Evolutionary conservation across 2,888 invertebrate species (phyloP), one percentile per base, ranked within the genome.

Genomic region (Galeopsomyia nigrocyanea): DNA sequence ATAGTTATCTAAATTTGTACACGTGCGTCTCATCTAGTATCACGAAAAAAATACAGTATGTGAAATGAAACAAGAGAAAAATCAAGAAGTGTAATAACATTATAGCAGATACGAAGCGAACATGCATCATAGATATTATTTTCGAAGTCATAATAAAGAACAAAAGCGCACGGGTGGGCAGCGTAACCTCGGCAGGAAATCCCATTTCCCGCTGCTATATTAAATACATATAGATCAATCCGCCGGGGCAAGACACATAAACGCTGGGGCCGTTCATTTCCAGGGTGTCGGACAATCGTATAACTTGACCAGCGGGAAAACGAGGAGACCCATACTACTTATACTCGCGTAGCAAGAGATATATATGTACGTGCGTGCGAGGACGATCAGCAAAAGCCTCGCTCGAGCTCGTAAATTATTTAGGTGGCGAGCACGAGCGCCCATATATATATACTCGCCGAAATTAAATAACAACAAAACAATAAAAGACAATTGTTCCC

Each of bases 391-490:
- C 56, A 22, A 56, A 22, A 7, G 56, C 55, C 64, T 17, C 64
- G 49, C 21, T 49, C 53, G 58, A n/a, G 57, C 56, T 71, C 74
- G 74, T 74, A 71, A 74, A 74, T 74, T 74, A 74, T 74, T 74
- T 74, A 74, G 71, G 68, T 68, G 74, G 56, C 71, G 64, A 71
- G 74, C 58, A 26, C n/a, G 57, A 16, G 62, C 53, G 58, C 10
- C 51, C 63, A 53, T 56, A 10, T 39, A 39, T 57, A 16, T 47
- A 56, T 61, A 53, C 22, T 50, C 39, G n/a, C 46, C 66, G 50
- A 86, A 86, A 86, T 86, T 86, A 86, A 86, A 86, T 86, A 86
- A 84, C 84, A 86, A 86, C 85, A 86, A 85, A 86, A 86, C 86
- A 84, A 86, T 86, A 85, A 86, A 86, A 84, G 86, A 84, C 86